These are phyloP conservation scores for Periophthalmus modestus DNA, from an alignment of 2,113 vertebrate species.

Conservation along the genomic window DNA sequence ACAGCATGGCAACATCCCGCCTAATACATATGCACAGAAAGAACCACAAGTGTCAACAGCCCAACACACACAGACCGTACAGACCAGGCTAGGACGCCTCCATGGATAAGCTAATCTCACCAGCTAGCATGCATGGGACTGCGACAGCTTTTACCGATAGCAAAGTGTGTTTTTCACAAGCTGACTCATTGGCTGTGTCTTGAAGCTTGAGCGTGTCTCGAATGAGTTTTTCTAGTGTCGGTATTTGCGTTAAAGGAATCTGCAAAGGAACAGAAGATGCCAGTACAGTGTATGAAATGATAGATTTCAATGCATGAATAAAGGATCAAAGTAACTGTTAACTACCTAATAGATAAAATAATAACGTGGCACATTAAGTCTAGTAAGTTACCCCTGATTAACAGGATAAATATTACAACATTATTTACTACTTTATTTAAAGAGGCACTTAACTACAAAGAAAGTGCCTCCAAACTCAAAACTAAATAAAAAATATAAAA, in stretches of 20 bases:
- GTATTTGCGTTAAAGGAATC: background rate
- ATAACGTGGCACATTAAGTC: background rate
- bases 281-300: background rate
- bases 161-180: slow-evolving; percentile 9
- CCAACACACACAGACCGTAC: background rate
- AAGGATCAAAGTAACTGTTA: background rate
- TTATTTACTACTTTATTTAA: background rate
- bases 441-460: background rate
- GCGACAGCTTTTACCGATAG: slow-evolving; percentile 6
- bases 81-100: slow-evolving; percentile 1
- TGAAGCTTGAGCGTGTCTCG: background rate
- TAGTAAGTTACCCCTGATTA: background rate
- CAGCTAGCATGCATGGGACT: slow-evolving; percentile 4
- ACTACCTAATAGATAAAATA: background rate
- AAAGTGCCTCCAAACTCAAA: no score
- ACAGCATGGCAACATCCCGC: slow-evolving; percentile 34
- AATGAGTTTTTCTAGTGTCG: slow-evolving; percentile 3
- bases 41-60: slow-evolving; percentile 14
- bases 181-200: slow-evolving; percentile 16
- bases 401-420: background rate
- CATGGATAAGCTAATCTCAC: background rate
- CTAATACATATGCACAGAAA: slow-evolving; percentile 20
- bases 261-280: slow-evolving; percentile 13
- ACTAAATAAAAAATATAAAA: no score
- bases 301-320: background rate